Conservation (phyloP, 2,797 vertebrate genomes). For the Glossophaga mutica region DNA sequence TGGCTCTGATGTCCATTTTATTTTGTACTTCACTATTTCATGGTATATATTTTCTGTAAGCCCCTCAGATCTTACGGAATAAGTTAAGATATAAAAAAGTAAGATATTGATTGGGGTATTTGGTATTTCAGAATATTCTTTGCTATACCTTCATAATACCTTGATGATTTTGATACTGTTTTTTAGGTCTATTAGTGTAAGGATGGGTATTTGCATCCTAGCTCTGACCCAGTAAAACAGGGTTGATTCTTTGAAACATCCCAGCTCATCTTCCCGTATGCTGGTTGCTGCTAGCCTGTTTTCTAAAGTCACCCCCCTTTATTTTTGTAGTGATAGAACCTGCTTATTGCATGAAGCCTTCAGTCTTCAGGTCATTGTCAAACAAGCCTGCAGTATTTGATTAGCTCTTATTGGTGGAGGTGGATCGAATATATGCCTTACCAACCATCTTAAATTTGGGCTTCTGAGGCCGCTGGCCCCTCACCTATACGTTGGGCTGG, state of each 20-base stretch:
- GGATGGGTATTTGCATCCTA: neutral
- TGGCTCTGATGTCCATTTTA: neutral
- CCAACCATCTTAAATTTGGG: neutral
- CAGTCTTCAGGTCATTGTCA: neutral
- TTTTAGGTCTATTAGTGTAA: neutral
- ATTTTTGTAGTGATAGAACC: neutral
- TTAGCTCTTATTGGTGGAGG: neutral
- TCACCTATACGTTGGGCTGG: neutral
- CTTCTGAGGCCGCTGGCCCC: neutral
- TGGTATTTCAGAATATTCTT: neutral
- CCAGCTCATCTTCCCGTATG: fast-evolving
- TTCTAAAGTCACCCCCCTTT: neutral
- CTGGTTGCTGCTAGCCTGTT: neutral
- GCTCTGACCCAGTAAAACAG: neutral
- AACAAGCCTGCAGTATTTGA: neutral
- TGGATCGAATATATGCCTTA: fast-evolving
- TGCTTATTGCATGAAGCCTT: neutral
- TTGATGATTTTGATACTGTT: neutral
- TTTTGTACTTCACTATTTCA: neutral
- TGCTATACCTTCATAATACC: neutral
- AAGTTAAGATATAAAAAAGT: neutral
- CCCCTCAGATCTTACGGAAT: neutral
- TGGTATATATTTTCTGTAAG: neutral
- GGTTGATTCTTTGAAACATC: neutral
- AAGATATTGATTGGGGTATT: neutral